These are phyloP conservation scores for Ophion obscuratus DNA, from an alignment of 2,888 invertebrate genomes.

Conservation along the genomic window DNA sequence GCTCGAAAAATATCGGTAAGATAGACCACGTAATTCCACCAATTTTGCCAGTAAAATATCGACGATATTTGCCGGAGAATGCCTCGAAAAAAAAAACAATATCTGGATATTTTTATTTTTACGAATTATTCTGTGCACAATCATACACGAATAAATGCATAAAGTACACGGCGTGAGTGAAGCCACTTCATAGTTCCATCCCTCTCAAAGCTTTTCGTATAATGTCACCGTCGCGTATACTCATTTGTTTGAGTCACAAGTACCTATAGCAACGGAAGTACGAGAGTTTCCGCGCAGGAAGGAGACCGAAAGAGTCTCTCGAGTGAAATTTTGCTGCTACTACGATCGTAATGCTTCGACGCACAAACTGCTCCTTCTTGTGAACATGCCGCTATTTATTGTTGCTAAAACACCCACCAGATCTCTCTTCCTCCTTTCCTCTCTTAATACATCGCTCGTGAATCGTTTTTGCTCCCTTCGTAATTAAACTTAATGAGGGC, in stretches of 20 bases:
- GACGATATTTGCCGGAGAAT: too few relatives aligned
- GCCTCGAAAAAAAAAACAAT: too few relatives aligned
- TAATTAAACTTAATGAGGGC: slow-evolving; percentile 35
- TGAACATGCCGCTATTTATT: slow-evolving; percentile 14
- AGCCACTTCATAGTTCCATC: slow-evolving; percentile 42
- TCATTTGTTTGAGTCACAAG: slow-evolving; percentile 47
- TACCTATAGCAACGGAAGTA: slow-evolving; percentile 15
- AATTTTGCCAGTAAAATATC: too few relatives aligned
- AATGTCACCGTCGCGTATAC: slow-evolving; percentile 44
- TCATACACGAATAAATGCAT: background rate
- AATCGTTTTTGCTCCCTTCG: background rate
- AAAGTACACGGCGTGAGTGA: background rate
- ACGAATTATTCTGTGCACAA: background rate
- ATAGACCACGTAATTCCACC: too few relatives aligned
- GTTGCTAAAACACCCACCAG: slow-evolving; percentile 14
- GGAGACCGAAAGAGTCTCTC: slow-evolving; percentile 45
- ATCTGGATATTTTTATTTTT: too few relatives aligned
- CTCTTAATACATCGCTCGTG: background rate
- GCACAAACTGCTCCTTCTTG: slow-evolving; percentile 14
- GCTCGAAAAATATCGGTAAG: too few relatives aligned
- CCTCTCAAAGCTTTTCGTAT: slow-evolving; percentile 46
- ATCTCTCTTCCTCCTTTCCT: background rate
- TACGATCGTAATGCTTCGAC: slow-evolving; percentile 46
- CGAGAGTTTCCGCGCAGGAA: slow-evolving; percentile 32
- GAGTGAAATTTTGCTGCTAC: slow-evolving; percentile 49